Conservation (phyloP, 2,113 vertebrate genomes). For the Bungarus multicinctus region DNA sequence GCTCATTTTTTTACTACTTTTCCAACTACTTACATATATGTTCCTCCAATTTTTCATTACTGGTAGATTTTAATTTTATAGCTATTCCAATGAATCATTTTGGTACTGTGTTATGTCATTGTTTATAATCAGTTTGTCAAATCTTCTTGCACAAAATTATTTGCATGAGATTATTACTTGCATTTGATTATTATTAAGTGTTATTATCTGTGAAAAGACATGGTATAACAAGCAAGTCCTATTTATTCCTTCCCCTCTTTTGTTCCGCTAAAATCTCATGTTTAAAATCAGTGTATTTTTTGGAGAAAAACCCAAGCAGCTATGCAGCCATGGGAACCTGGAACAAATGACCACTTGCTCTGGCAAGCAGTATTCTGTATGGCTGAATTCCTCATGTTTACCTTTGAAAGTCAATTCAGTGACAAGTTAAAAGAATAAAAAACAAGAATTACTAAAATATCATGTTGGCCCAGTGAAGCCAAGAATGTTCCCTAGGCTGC, state of each 20-base stretch:
- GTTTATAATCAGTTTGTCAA: background rate
- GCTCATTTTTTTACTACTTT: background rate
- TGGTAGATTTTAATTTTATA: background rate
- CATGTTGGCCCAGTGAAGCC: slow-evolving; percentile 48
- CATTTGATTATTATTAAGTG: background rate
- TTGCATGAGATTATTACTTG: background rate
- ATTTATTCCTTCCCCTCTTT: slow-evolving; percentile 22
- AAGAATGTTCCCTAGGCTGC: slow-evolving; percentile 54
- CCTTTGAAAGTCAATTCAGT: background rate
- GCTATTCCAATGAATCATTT: background rate
- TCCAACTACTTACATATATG: background rate
- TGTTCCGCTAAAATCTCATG: slow-evolving; percentile 22
- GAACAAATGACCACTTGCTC: slow-evolving; percentile 58
- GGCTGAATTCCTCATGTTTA: slow-evolving; percentile 54
- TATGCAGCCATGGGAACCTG: slow-evolving; percentile 50
- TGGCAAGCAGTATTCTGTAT: slow-evolving; percentile 46
- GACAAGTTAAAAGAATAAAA: slow-evolving; percentile 58
- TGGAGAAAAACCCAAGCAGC: slow-evolving; percentile 42
- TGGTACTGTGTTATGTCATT: background rate
- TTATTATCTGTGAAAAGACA: slow-evolving; percentile 34
- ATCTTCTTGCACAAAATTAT: background rate
- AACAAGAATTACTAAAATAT: slow-evolving; percentile 61
- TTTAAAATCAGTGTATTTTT: slow-evolving; percentile 47
- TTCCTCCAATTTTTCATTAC: background rate
- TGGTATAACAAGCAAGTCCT: slow-evolving; percentile 18